These are phyloP conservation scores for Oxygymnocypris stewartii DNA, from an alignment of 2,113 vertebrate genomes.

Conservation along the genomic window DNA sequence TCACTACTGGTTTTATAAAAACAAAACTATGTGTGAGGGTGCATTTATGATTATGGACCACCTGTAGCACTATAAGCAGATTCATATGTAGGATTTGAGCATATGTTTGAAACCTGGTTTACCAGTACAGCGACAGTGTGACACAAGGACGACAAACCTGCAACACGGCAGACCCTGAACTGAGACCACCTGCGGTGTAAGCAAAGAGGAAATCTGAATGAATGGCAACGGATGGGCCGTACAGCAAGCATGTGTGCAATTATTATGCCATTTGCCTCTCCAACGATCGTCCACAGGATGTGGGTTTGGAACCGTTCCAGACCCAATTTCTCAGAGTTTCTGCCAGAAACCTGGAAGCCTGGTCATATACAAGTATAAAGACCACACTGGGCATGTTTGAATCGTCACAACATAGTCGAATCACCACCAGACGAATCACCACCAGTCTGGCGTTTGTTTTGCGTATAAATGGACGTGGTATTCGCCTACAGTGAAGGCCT, in stretches of 20 bases:
- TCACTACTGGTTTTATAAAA: background rate
- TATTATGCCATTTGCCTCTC: conserved; percentile 31
- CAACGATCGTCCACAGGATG: conserved; percentile 1
- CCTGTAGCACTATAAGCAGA: background rate
- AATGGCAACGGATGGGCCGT: conserved; percentile 1
- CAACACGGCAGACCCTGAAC: background rate
- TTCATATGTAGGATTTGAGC: background rate
- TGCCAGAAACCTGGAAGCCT: background rate
- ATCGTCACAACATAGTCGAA: background rate
- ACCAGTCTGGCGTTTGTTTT: conserved; percentile 21
- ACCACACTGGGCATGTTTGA: background rate
- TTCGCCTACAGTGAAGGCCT: conserved; percentile 13
- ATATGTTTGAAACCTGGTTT: background rate
- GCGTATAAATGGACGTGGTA: conserved; percentile 18
- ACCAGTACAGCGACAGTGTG: background rate
- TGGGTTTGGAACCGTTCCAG: conserved; percentile 20
- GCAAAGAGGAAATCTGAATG: conserved; percentile 12
- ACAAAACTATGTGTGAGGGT: background rate
- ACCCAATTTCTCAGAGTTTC: background rate
- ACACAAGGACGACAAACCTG: background rate
- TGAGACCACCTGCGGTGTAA: conserved; percentile 13
- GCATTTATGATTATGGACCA: background rate
- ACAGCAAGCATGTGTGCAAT: conserved; percentile 32
- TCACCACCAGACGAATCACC: conserved; percentile 7
- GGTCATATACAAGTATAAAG: background rate